phyloP scores from a whole-genome alignment of 2,113 vertebrate genomes.

The Hemiprocne comata region DNA sequence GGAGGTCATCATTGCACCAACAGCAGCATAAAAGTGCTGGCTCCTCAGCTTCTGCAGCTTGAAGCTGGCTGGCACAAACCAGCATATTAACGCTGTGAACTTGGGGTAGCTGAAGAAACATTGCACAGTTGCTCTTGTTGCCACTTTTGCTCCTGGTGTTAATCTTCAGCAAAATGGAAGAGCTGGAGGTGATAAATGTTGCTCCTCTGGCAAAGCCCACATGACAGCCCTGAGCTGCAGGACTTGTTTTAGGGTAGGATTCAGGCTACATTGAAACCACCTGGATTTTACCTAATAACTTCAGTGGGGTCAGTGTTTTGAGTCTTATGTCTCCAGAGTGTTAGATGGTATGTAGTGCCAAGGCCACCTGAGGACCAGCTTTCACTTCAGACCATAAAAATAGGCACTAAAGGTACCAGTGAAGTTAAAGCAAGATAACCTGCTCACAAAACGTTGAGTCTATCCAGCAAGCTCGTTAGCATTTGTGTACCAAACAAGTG shows the following conservation, averaged over 20 bases:
- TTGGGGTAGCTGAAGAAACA: neutral
- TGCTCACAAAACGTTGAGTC: neutral
- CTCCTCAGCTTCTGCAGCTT: neutral
- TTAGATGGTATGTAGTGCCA: neutral
- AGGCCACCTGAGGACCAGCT: neutral
- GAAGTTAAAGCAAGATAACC: neutral
- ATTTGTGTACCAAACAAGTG: neutral
- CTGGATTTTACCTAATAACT: neutral
- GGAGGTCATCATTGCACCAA: neutral
- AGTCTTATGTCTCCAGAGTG: neutral
- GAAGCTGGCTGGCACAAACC: neutral
- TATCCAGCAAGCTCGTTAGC: neutral
- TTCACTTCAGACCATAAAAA: neutral
- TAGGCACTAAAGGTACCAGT: neutral
- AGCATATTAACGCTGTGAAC: neutral
- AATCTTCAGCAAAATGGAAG: neutral
- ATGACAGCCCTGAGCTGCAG: neutral
- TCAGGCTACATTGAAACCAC: neutral
- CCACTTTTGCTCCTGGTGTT: neutral
- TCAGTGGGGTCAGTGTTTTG: neutral
- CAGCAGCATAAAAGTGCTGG: neutral
- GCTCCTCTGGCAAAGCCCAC: neutral
- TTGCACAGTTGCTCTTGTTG: neutral
- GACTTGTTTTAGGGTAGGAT: neutral
- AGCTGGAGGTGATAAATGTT: neutral